Conservation (phyloP, 1,140 invertebrate species). For the Trichonephila clavata region DNA sequence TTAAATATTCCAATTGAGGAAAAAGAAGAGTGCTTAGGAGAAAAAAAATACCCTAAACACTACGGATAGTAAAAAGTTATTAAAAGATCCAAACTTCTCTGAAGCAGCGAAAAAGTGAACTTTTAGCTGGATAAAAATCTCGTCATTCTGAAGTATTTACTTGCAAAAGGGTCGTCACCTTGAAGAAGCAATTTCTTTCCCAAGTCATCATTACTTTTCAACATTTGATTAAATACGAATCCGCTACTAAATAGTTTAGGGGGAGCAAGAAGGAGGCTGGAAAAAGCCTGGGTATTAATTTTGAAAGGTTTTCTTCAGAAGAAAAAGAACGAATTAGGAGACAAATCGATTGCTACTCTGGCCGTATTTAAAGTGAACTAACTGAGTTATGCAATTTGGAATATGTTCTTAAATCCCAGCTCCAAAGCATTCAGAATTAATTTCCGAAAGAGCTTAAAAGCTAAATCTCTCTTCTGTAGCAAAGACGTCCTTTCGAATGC, state of each 20-base stretch:
- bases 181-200: slow-evolving; percentile 66
- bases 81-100: slow-evolving; percentile 72
- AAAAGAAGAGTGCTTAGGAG: neutral
- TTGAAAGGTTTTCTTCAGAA: slow-evolving; percentile 69
- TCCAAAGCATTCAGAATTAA: slow-evolving; percentile 77
- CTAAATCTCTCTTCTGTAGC: slow-evolving; percentile 75
- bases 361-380: slow-evolving; percentile 74
- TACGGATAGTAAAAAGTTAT: slow-evolving; percentile 71
- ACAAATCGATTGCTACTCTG: slow-evolving; percentile 69
- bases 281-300: slow-evolving; percentile 73
- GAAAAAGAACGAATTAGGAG: slow-evolving; percentile 75
- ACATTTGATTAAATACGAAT: slow-evolving; percentile 76
- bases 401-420: slow-evolving; percentile 75
- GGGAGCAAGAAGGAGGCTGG: slow-evolving; percentile 23
- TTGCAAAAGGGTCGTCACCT: slow-evolving; percentile 71
- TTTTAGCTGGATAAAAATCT: slow-evolving; percentile 52
- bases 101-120: slow-evolving; percentile 72
- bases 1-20: slow-evolving; percentile 44
- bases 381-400: slow-evolving; percentile 77
- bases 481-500: slow-evolving; percentile 67
- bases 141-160: slow-evolving; percentile 70
- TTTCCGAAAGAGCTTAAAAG: slow-evolving; percentile 77
- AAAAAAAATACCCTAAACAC: slow-evolving; percentile 24
- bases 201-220: slow-evolving; percentile 75
- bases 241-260: slow-evolving; percentile 58